Conservation (phyloP, 2,888 invertebrate genomes). For the Chloroclystis v-ata region DNA sequence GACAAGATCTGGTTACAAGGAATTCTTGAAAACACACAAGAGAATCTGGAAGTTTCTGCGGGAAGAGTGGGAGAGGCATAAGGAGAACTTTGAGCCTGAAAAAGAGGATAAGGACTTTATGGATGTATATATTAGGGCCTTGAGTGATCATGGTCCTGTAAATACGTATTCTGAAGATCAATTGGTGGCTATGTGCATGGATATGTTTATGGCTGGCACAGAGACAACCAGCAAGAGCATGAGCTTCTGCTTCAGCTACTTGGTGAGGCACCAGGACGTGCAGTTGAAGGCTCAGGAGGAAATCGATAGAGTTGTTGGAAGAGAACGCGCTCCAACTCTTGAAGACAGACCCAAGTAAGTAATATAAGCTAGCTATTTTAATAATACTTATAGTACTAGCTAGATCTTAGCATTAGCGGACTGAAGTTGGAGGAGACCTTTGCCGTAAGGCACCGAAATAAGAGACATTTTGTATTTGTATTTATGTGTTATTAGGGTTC, state of each 20-base stretch:
- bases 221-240: constrained; percentile 90
- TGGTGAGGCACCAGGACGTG: constrained; percentile 83
- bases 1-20: constrained; percentile 85
- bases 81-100: constrained; percentile 76
- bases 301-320: constrained; percentile 85
- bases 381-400: no score
- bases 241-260: constrained; percentile 85
- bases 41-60: constrained; percentile 85
- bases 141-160: constrained; percentile 78
- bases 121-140: constrained; percentile 86
- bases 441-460: no score
- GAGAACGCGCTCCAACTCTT: constrained; percentile 81
- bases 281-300: constrained; percentile 87
- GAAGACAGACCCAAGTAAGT: constrained; percentile 84
- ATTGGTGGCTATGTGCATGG: constrained; percentile 87
- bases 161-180: constrained; percentile 84
- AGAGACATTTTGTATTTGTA: no score
- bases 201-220: constrained; percentile 92
- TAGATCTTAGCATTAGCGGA: no score
- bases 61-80: constrained; percentile 84
- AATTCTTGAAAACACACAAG: constrained; percentile 84
- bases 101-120: constrained; percentile 86
- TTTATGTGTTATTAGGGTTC: no score
- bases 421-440: no score
- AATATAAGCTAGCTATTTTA: no score